These are phyloP conservation scores for Nematostella vectensis DNA, from an alignment of 92 coral and sea anemone genomes.

Conservation along the genomic window DNA sequence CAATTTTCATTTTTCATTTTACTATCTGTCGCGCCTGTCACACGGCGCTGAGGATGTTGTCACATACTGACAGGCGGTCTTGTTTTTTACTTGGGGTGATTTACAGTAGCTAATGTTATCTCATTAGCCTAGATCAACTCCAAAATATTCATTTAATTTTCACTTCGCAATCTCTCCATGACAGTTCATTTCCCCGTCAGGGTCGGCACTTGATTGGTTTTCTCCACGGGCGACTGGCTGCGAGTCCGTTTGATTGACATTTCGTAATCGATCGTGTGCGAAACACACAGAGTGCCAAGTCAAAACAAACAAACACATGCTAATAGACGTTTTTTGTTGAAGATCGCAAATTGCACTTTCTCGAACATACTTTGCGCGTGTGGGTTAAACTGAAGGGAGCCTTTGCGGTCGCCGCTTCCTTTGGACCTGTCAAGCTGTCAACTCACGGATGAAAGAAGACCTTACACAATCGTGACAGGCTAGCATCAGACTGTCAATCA, in stretches of 20 bases:
- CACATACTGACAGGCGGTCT: constrained; percentile 70
- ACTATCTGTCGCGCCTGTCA: constrained; percentile 56
- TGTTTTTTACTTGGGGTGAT: constrained; percentile 81
- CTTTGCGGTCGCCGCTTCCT: constrained; percentile 69
- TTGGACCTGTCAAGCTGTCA: constrained; percentile 65
- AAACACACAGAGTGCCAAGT: constrained; percentile 72
- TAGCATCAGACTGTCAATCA: constrained; percentile 67
- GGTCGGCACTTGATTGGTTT: constrained; percentile 86
- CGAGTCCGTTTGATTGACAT: constrained; percentile 79
- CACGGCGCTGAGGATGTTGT: constrained; percentile 32
- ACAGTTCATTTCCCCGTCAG: constrained; percentile 87
- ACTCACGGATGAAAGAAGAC: constrained; percentile 32
- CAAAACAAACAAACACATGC: constrained; percentile 72
- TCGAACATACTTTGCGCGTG: constrained; percentile 72
- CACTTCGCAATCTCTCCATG: constrained; percentile 71
- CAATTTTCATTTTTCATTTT: constrained; percentile 82
- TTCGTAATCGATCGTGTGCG: constrained; percentile 78
- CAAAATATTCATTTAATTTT: constrained; percentile 95
- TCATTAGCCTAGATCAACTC: constrained; percentile 93
- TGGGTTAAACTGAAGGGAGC: constrained; percentile 58
- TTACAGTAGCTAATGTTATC: constrained; percentile 94
- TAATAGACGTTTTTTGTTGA: constrained; percentile 70
- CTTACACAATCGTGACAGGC: constrained; percentile 58
- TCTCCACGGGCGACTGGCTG: constrained; percentile 78
- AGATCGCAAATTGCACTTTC: constrained; percentile 79